These are phyloP conservation scores for Conistra vaccinii DNA, from an alignment of 2,888 invertebrate species.

Conservation along the genomic window DNA sequence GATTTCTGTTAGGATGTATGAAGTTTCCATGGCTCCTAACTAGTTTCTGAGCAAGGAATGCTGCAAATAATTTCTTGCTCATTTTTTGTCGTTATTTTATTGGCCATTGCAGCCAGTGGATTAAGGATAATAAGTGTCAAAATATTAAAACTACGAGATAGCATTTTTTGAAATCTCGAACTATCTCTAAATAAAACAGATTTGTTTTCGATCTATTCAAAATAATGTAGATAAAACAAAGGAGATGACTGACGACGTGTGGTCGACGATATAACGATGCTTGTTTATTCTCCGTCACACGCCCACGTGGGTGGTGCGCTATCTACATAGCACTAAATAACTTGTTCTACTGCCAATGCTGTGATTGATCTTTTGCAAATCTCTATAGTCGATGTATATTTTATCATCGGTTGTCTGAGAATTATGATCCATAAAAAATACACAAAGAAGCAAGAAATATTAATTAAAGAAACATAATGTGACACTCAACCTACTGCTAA, in stretches of 20 bases:
- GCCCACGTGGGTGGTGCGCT: slow-evolving; percentile 47
- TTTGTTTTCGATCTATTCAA: slow-evolving; percentile 12
- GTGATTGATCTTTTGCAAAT: slow-evolving; percentile 55
- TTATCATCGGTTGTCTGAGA: background rate
- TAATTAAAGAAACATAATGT: background rate
- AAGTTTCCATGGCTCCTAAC: background rate
- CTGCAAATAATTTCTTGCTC: background rate
- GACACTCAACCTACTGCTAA: background rate
- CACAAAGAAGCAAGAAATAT: background rate
- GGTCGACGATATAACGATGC: slow-evolving; percentile 41
- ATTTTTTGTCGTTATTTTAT: background rate
- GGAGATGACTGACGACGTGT: slow-evolving; percentile 36
- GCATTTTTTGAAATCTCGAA: background rate
- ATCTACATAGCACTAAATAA: slow-evolving; percentile 50
- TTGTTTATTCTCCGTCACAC: slow-evolving; percentile 41
- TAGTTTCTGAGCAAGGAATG: background rate
- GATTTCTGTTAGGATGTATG: background rate
- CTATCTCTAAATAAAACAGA: background rate
- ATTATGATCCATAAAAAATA: background rate
- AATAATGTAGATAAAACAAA: slow-evolving; percentile 41
- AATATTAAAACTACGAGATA: background rate
- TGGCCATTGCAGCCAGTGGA: background rate
- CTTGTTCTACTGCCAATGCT: slow-evolving; percentile 44
- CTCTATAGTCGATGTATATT: background rate
- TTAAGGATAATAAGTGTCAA: background rate